Evolutionary conservation across 2,113 vertebrate species (phyloP).

Genomic region (Bufo bufo): DNA sequence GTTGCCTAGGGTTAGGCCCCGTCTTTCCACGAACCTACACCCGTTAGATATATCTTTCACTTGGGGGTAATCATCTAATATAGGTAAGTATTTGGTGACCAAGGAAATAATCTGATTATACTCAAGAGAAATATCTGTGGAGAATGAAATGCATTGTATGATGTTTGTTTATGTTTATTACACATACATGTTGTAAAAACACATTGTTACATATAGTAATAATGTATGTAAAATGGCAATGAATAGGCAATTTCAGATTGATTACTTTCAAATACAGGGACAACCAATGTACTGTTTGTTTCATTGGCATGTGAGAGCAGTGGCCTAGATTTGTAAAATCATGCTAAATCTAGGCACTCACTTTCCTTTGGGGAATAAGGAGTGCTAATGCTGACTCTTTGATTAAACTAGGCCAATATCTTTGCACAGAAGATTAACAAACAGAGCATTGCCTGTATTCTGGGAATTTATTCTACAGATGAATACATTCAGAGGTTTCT

Average conservation of each 20-base stretch:
- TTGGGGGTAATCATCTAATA: no score
- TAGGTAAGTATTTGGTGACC: no score
- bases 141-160: no score
- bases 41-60: no score
- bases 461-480: slow-evolving; percentile 16
- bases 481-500: background rate
- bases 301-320: slow-evolving; percentile 26
- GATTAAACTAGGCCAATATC: slow-evolving; percentile 48
- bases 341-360: slow-evolving; percentile 43
- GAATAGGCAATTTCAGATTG: background rate
- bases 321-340: slow-evolving; percentile 38
- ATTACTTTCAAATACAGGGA: background rate
- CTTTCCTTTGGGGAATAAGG: slow-evolving; percentile 38
- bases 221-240: background rate
- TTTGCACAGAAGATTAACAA: slow-evolving; percentile 40
- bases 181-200: background rate
- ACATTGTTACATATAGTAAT: background rate
- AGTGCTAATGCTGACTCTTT: slow-evolving; percentile 33
- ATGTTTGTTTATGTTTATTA: no score
- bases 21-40: no score
- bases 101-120: no score
- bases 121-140: no score
- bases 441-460: slow-evolving; percentile 29
- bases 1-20: no score
- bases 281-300: background rate